Evolutionary conservation across 2,797 vertebrate genomes (phyloP).

Genomic region (Lepilemur septentrionalis): DNA sequence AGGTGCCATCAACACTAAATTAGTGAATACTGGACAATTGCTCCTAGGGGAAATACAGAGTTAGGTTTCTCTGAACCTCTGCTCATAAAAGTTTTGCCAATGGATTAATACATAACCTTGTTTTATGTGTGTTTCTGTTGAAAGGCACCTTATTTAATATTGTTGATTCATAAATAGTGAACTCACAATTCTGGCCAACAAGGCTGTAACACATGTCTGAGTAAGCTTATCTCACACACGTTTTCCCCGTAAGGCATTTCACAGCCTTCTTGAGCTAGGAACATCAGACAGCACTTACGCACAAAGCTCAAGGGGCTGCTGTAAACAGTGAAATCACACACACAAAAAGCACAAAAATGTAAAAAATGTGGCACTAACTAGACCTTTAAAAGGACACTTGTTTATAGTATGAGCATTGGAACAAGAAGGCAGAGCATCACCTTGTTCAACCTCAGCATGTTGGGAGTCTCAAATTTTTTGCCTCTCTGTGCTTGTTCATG

Average conservation of each 20-base stretch:
- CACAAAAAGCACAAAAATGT: not conserved
- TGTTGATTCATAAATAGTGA: not conserved
- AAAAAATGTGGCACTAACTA: not conserved
- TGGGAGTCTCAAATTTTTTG: not conserved
- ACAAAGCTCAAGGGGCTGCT: not conserved
- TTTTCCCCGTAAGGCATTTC: not conserved
- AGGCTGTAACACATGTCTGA: not conserved
- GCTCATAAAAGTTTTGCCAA: not conserved
- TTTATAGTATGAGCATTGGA: not conserved
- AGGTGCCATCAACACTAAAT: not conserved
- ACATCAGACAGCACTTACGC: not conserved
- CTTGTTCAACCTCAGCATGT: not conserved
- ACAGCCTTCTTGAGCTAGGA: not conserved
- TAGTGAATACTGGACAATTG: not conserved
- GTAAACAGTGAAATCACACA: not conserved
- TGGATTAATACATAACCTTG: not conserved
- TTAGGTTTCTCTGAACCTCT: not conserved
- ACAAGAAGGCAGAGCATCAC: not conserved
- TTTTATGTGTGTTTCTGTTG: not conserved
- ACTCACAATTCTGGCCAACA: not conserved
- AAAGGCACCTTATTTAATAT: not conserved
- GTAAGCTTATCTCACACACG: not conserved
- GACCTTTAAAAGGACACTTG: not conserved
- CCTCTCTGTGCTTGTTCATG: not conserved
- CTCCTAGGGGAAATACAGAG: not conserved